A percentile compares a stretch with the other conserved stretches of the same genome.
Evolutionary conservation across 2,113 vertebrate species (phyloP).

Genomic region (Apteryx mantelli): DNA sequence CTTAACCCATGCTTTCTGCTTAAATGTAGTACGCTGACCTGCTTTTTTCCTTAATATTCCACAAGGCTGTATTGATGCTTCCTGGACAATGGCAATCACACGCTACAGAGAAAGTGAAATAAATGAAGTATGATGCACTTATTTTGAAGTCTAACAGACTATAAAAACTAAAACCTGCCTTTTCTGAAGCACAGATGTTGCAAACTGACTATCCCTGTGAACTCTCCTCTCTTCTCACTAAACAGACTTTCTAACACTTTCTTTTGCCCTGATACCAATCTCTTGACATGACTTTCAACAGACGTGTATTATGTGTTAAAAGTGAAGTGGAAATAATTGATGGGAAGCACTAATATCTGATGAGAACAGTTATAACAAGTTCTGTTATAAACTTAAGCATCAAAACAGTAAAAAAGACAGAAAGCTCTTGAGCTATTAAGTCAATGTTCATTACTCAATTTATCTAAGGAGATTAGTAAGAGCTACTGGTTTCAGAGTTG

Average conservation of each 20-base stretch:
- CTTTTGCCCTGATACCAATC: slow-evolving; percentile 48
- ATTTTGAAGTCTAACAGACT: slow-evolving; percentile 34
- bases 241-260: slow-evolving; percentile 49
- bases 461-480: neutral
- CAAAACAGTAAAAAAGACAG: neutral
- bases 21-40: neutral
- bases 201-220: slow-evolving; percentile 45
- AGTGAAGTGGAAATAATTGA: slow-evolving; percentile 38
- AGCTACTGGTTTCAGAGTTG: neutral
- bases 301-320: slow-evolving; percentile 51
- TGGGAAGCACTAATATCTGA: slow-evolving; percentile 44
- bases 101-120: slow-evolving; percentile 30
- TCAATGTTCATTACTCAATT: neutral
- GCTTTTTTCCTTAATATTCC: neutral
- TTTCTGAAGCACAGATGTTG: slow-evolving; percentile 49
- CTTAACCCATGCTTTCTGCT: neutral
- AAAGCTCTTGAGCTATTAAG: neutral
- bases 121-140: slow-evolving; percentile 44
- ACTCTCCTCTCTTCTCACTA: slow-evolving; percentile 3
- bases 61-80: neutral
- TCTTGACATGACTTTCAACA: slow-evolving; percentile 51
- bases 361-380: slow-evolving; percentile 45
- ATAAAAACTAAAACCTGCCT: slow-evolving; percentile 44
- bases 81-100: slow-evolving; percentile 14
- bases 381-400: slow-evolving; percentile 31